Evolutionary conservation across 2,797 vertebrate genomes (phyloP).

Genomic region (Clangula hyemalis): DNA sequence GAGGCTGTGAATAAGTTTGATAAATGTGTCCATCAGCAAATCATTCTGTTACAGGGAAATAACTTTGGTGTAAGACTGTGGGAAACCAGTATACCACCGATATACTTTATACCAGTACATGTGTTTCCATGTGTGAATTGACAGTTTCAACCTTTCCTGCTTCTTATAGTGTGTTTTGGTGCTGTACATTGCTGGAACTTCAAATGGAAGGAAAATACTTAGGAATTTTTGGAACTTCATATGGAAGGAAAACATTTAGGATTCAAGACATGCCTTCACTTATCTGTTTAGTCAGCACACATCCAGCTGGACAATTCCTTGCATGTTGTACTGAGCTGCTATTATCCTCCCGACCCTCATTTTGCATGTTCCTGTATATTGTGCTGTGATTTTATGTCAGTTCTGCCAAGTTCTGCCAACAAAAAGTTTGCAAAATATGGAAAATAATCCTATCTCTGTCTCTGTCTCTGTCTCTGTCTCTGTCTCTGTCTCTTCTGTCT

Average conservation of each 20-base stretch:
- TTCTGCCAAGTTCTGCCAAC: neutral
- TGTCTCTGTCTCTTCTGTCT: too few relatives aligned
- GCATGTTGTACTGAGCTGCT: neutral
- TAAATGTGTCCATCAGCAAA: neutral
- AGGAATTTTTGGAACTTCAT: constrained; percentile 75
- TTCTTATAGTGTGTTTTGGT: neutral
- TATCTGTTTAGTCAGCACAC: constrained; percentile 77
- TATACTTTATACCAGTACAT: neutral
- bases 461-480: too few relatives aligned
- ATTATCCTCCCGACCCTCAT: too few relatives aligned
- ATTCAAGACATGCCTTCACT: constrained; percentile 79
- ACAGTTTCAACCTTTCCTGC: neutral
- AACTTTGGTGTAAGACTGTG: too few relatives aligned
- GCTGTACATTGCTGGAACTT: constrained; percentile 78
- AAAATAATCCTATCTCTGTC: neutral
- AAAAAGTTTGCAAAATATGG: neutral
- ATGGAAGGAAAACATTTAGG: constrained; percentile 82
- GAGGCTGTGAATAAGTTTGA: neutral
- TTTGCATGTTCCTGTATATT: neutral
- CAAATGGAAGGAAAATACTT: constrained; percentile 82
- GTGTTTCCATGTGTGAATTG: neutral
- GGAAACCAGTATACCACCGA: neutral
- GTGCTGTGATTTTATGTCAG: neutral
- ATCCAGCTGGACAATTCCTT: constrained; percentile 76
- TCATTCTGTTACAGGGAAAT: neutral